Conservation (phyloP, 2,797 vertebrate genomes). For the Microcaecilia unicolor region DNA sequence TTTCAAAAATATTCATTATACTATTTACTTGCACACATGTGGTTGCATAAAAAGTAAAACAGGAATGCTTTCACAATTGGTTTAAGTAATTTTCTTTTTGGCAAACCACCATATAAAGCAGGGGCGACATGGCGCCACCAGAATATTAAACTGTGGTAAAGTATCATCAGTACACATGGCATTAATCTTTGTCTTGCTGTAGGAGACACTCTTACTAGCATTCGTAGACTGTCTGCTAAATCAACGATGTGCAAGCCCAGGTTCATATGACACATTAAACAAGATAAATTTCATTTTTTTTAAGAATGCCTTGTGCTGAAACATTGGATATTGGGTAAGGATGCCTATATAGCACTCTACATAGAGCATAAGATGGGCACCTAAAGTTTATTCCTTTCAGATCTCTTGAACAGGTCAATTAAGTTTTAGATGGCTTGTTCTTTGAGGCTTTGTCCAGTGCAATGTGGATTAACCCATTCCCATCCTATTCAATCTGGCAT, state of each 20-base stretch:
- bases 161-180: slow-evolving; percentile 80
- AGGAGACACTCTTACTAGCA: slow-evolving; percentile 75
- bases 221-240: slow-evolving; percentile 71
- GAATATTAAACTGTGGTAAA: slow-evolving; percentile 84
- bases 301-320: too few relatives aligned
- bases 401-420: slow-evolving; percentile 17
- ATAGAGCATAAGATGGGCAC: too few relatives aligned
- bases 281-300: too few relatives aligned
- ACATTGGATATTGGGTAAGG: too few relatives aligned
- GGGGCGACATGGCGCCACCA: slow-evolving; percentile 86
- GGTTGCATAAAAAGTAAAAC: slow-evolving; percentile 57
- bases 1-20: slow-evolving; percentile 62
- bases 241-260: slow-evolving; percentile 51
- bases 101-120: slow-evolving; percentile 78
- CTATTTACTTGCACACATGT: slow-evolving; percentile 61
- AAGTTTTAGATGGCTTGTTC: slow-evolving; percentile 3
- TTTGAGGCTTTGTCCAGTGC: too few relatives aligned
- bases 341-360: slow-evolving; percentile 51
- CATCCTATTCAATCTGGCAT: too few relatives aligned
- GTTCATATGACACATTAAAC: slow-evolving; percentile 57
- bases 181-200: slow-evolving; percentile 82
- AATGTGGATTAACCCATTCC: too few relatives aligned
- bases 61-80: slow-evolving; percentile 78
- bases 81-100: slow-evolving; percentile 82
- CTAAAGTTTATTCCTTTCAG: too few relatives aligned